Evolutionary conservation across 2,888 invertebrate genomes (phyloP), one percentile per base, ranked within the genome.

Genomic region (Drosophila anomalata): DNA sequence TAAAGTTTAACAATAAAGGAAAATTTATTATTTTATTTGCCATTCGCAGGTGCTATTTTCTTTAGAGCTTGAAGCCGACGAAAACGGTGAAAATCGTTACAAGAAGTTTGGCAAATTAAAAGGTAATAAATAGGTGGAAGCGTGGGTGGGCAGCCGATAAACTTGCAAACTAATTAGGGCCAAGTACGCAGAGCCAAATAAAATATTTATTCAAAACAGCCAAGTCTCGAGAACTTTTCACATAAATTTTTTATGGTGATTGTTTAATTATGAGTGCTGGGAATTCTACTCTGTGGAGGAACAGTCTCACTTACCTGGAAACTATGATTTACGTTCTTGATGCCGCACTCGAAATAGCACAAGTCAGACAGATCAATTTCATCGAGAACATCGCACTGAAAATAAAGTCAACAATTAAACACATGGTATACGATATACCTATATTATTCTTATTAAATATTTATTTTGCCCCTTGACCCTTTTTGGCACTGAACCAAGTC

Each of bases 301-400:
- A 36, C n/a, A 1, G 12, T 33, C 41, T 26, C 29, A 74, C 92
- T 93, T 91, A 96, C 97, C 95, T 97, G 96, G 92, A 97, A 97
- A 92, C 96, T 96, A 92, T 97, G 95, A 92, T 96, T 96, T 87
- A 95, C 95, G 94, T 96, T 96, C 93, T 95, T 96, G 88, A 95
- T 95, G 91, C 96, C 95, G 93, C 96, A 96, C 93, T 97, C 97
- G 73, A 97, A 96, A 90, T 96, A 95, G 90, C 95, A 96, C 81
- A 96, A 93, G 93, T 96, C 96, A 81, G 95, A 95, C 91, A 97
- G 93, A 90, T 96, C 96, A 92, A 95, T 96, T 92, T 97, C 97
- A 93, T 97, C 96, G 94, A 96, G 97, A 88, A 97, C 94, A 92
- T 95, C 95, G 92, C 96, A 95, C 97, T 97, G 94, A 0, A 89